Percentiles rank a stretch among this genome's conserved stretches.
Evolutionary conservation across 2,113 vertebrate genomes (phyloP).

Genomic region (Burhinus oedicnemus): DNA sequence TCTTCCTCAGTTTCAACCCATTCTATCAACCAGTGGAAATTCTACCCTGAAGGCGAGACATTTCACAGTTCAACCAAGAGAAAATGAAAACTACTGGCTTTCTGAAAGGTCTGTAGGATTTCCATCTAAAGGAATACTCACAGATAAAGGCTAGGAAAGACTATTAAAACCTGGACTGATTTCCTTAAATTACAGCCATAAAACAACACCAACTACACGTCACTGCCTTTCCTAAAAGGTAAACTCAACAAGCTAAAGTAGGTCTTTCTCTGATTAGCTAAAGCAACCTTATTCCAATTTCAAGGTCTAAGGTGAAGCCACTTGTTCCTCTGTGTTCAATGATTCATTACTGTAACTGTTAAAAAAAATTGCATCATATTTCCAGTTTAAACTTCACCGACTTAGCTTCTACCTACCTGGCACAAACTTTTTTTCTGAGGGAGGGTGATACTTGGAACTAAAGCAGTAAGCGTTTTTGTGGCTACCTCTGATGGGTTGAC

Average conservation of each 20-base stretch:
- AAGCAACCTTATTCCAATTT: neutral
- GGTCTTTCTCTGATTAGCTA: neutral
- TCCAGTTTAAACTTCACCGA: neutral
- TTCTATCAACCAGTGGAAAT: neutral
- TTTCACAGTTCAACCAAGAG: neutral
- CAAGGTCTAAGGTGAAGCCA: neutral
- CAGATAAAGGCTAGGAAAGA: neutral
- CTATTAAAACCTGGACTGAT: neutral
- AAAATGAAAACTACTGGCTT: neutral
- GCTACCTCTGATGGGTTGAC: neutral
- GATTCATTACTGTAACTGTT: neutral
- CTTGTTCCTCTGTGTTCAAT: neutral
- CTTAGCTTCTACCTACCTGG: neutral
- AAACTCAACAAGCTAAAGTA: neutral
- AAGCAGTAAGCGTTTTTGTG: neutral
- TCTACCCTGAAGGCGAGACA: neutral
- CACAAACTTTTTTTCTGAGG: neutral
- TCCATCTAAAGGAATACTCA: neutral
- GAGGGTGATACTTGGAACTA: neutral
- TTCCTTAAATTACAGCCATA: neutral
- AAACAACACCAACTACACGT: neutral
- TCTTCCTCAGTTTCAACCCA: neutral
- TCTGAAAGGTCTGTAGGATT: neutral
- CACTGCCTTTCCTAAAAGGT: neutral
- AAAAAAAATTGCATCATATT: neutral